phyloP scores from a whole-genome alignment of 2,797 vertebrate species.

The Crocidura indochinensis region DNA sequence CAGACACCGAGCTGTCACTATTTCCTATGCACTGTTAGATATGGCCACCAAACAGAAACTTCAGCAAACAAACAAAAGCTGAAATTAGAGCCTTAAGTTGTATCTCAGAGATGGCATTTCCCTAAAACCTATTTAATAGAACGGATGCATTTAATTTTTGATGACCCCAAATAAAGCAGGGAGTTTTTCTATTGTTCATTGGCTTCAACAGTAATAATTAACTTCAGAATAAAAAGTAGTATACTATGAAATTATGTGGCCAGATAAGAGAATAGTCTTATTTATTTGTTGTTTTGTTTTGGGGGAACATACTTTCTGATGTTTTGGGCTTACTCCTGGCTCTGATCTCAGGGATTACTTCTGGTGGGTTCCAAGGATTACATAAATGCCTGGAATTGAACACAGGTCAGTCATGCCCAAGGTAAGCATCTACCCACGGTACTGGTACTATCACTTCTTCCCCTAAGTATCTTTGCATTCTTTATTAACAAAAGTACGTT shows the following conservation, averaged over 20 bases:
- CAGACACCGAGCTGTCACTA: too few species aligned
- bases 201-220: constrained; percentile 37
- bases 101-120: constrained; percentile 1
- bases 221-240: constrained; percentile 33
- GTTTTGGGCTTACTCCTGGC: too few species aligned
- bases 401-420: too few species aligned
- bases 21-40: too few species aligned
- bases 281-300: too few species aligned
- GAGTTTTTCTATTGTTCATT: neutral
- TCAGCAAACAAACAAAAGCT: neutral
- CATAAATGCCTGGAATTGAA: too few species aligned
- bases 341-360: too few species aligned
- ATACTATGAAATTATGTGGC: constrained; percentile 7
- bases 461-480: neutral
- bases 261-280: neutral
- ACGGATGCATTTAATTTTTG: neutral
- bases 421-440: too few species aligned
- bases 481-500: neutral
- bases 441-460: too few species aligned
- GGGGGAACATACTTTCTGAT: too few species aligned
- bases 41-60: too few species aligned
- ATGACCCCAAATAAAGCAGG: constrained; percentile 21
- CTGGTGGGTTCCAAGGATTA: too few species aligned
- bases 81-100: neutral
- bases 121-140: neutral